Evolutionary conservation across 1,140 invertebrate genomes (phyloP).

Genomic region (Coptotermes formosanus): DNA sequence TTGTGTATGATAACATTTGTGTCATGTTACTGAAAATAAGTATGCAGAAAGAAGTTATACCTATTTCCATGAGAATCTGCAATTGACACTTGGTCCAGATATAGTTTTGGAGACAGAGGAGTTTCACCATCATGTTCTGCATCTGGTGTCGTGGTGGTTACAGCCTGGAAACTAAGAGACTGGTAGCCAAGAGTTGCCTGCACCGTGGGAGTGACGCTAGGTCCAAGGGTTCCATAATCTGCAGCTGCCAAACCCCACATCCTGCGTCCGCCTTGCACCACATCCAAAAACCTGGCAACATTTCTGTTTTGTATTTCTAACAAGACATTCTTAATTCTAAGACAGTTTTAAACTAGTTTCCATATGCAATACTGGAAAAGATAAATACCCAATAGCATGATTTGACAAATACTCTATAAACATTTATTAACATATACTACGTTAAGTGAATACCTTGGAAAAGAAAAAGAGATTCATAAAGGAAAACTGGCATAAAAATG

Average conservation of each 20-base stretch:
- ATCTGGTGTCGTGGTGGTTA: background rate
- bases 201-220: background rate
- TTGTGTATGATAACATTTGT: too few species aligned
- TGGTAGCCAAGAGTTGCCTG: constrained; percentile 29
- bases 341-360: too few species aligned
- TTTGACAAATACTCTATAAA: too few species aligned
- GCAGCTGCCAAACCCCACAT: constrained; percentile 45
- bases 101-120: background rate
- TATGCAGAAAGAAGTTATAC: background rate
- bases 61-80: constrained; percentile 24
- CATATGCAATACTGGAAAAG: too few species aligned
- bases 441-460: too few species aligned
- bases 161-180: constrained; percentile 24
- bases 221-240: constrained; percentile 39
- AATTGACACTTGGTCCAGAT: constrained; percentile 20
- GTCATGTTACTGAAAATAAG: too few species aligned
- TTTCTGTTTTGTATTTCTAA: background rate
- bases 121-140: background rate
- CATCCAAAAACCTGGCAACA: constrained; percentile 40
- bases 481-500: too few species aligned
- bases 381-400: too few species aligned
- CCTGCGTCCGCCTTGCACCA: constrained; percentile 36
- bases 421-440: too few species aligned
- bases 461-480: too few species aligned
- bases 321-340: too few species aligned